These are phyloP conservation scores for Eptesicus fuscus DNA, from an alignment of 2,113 vertebrate species.

Conservation along the genomic window DNA sequence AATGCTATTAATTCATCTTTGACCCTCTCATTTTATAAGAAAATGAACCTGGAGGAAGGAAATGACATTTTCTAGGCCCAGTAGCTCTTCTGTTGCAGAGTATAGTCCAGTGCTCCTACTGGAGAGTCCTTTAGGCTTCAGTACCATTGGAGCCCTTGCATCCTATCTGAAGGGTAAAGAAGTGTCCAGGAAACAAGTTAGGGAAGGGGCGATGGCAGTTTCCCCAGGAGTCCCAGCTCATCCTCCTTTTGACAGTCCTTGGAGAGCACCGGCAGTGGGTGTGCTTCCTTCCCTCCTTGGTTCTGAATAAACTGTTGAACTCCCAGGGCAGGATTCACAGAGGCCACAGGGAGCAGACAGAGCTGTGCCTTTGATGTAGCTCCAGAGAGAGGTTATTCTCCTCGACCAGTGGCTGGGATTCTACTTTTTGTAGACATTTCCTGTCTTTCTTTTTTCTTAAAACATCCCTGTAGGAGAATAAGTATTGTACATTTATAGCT, in stretches of 20 bases:
- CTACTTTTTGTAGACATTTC: conserved; percentile 53
- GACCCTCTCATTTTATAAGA: background rate
- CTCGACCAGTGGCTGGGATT: conserved; percentile 48
- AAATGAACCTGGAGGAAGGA: background rate
- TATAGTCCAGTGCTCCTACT: background rate
- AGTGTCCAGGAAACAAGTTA: background rate
- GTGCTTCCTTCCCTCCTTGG: background rate
- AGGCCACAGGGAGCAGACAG: conserved; percentile 5
- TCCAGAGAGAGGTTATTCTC: conserved; percentile 49
- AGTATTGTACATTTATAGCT: conserved; percentile 41
- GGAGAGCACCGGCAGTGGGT: background rate
- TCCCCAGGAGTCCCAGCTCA: background rate
- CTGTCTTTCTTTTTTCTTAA: conserved; percentile 38
- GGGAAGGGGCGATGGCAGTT: background rate
- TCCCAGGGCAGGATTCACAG: background rate
- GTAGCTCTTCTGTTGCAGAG: background rate
- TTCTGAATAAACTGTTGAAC: background rate
- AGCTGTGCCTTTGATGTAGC: conserved; percentile 51
- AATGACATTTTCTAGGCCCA: background rate
- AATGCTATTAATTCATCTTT: background rate
- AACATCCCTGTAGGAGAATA: conserved; percentile 55
- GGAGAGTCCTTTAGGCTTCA: background rate
- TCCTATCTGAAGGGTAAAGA: background rate
- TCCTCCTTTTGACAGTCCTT: background rate
- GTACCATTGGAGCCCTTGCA: background rate